phyloP scores from a whole-genome alignment of 2,888 invertebrate genomes.

The Megastigmus dorsalis region DNA sequence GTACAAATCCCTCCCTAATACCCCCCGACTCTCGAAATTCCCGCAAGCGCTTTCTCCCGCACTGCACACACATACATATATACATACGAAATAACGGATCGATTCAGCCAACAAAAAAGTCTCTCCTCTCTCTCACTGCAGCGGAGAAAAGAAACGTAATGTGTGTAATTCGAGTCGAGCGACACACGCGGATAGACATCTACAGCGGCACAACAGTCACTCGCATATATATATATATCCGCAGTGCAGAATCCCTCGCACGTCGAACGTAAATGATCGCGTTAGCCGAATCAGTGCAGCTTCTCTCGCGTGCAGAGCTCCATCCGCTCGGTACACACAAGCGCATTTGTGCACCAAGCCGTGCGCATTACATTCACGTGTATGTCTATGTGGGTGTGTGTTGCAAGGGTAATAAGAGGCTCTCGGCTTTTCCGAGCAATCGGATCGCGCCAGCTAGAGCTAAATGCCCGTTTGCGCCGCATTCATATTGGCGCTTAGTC shows the following conservation, averaged over 20 bases:
- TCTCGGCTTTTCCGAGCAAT: conserved; percentile 26
- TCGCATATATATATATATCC: too few species aligned
- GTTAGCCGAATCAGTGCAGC: conserved; percentile 10
- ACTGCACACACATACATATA: background rate
- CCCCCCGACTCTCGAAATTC: background rate
- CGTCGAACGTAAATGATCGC: conserved; percentile 34
- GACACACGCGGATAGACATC: too few species aligned
- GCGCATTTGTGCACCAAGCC: too few species aligned
- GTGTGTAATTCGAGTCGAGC: too few species aligned
- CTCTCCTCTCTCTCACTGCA: too few species aligned
- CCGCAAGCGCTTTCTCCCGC: background rate
- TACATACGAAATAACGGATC: background rate
- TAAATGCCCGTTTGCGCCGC: background rate
- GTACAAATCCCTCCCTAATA: too few species aligned
- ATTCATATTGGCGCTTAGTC: too few species aligned
- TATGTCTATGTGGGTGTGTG: background rate
- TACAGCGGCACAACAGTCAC: too few species aligned
- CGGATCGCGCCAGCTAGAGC: background rate
- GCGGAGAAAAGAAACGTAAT: too few species aligned
- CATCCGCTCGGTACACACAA: too few species aligned
- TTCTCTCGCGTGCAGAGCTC: background rate
- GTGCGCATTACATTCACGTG: background rate
- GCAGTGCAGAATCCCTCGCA: too few species aligned
- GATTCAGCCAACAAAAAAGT: too few species aligned
- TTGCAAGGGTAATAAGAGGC: conserved; percentile 8